Percentiles rank a stretch among this genome's conserved stretches.
phyloP scores from a whole-genome alignment of 1,140 invertebrate genomes.

The Drosophila seguyi region DNA sequence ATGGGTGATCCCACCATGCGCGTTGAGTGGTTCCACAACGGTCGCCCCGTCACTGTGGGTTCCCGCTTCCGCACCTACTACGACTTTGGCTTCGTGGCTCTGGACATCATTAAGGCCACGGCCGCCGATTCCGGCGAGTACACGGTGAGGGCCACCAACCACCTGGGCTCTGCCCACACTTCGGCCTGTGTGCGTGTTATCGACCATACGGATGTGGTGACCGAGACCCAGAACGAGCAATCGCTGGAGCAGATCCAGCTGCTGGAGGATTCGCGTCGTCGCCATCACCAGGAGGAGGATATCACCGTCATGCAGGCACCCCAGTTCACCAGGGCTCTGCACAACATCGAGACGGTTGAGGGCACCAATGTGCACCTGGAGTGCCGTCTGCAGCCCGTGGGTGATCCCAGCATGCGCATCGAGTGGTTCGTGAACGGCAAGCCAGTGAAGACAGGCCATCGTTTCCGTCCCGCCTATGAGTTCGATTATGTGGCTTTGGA shows the following conservation, averaged over 20 bases:
- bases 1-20: slow-evolving; percentile 98
- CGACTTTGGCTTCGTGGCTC: slow-evolving; percentile 96
- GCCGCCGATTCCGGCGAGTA: slow-evolving; percentile 97
- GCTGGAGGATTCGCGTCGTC: slow-evolving; percentile 93
- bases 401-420: slow-evolving; percentile 97
- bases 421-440: slow-evolving; percentile 99
- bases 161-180: slow-evolving; percentile 95
- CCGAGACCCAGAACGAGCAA: slow-evolving; percentile 97
- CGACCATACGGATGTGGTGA: slow-evolving; percentile 93
- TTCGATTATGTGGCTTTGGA: slow-evolving; percentile 99
- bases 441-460: slow-evolving; percentile 94
- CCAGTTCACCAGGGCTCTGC: slow-evolving; percentile 93
- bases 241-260: slow-evolving; percentile 97
- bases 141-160: slow-evolving; percentile 96
- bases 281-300: slow-evolving; percentile 90
- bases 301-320: slow-evolving; percentile 93
- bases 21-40: slow-evolving; percentile 98
- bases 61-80: slow-evolving; percentile 97
- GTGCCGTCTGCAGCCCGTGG: slow-evolving; percentile 96
- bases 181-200: slow-evolving; percentile 95
- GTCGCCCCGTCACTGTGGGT: slow-evolving; percentile 93
- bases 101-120: slow-evolving; percentile 95
- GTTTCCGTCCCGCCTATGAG: slow-evolving; percentile 98
- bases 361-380: slow-evolving; percentile 97
- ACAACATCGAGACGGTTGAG: slow-evolving; percentile 96